A percentile compares a stretch with the other conserved stretches of the same genome.
phyloP scores from a whole-genome alignment of 64 coral and sea anemone species.

The Montipora sp. region DNA sequence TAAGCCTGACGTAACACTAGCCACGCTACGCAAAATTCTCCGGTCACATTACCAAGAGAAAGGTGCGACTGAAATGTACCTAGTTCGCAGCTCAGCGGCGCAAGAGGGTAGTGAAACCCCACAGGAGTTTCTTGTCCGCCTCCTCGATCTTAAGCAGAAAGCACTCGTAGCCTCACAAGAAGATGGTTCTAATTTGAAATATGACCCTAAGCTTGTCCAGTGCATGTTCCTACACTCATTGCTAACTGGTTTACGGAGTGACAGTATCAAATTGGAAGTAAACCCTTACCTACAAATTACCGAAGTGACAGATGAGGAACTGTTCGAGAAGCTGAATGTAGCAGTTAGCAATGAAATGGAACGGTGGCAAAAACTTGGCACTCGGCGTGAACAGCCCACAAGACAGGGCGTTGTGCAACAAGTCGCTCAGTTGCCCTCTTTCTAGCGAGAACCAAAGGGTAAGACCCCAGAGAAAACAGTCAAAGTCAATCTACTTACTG shows the following conservation, averaged over 20 bases:
- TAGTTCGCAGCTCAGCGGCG: neutral
- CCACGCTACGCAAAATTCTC: conserved; percentile 28
- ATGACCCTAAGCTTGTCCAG: conserved; percentile 43
- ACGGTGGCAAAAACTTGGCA: neutral
- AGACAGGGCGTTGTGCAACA: too few species aligned
- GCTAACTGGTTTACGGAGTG: neutral
- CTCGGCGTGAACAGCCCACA: neutral
- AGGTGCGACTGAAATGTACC: conserved; percentile 24
- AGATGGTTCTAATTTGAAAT: conserved; percentile 32
- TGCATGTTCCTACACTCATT: neutral
- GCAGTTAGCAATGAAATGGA: conserved; percentile 13
- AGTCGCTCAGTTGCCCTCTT: neutral
- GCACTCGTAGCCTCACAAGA: conserved; percentile 45
- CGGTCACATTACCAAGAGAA: conserved; percentile 27
- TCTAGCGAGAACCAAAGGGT: neutral
- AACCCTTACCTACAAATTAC: neutral
- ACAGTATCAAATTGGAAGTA: neutral
- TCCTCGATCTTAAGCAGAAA: conserved; percentile 28
- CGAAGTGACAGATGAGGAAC: neutral
- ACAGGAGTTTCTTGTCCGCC: conserved; percentile 33
- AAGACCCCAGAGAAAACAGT: neutral
- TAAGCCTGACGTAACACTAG: conserved; percentile 7
- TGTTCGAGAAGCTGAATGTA: neutral
- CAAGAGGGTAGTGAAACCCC: neutral
- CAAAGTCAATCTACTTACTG: neutral